These are phyloP conservation scores for Clinocottus analis DNA, from an alignment of 2,113 vertebrate genomes.

Conservation along the genomic window DNA sequence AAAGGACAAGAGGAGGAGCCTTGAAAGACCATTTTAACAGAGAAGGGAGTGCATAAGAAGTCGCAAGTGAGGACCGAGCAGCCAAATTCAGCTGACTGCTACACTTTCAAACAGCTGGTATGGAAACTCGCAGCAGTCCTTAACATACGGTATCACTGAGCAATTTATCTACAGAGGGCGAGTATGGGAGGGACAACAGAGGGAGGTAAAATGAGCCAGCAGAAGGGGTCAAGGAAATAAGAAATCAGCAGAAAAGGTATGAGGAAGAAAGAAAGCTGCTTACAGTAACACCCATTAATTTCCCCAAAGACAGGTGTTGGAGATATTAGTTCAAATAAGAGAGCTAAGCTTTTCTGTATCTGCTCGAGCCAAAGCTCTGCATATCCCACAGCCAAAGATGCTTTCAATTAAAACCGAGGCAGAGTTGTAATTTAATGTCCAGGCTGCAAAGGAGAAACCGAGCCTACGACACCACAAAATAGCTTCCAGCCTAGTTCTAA, in stretches of 20 bases:
- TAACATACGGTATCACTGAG: constrained; percentile 65
- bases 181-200: constrained; percentile 49
- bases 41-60: constrained; percentile 39
- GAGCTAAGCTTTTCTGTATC: constrained; percentile 36
- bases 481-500: constrained; percentile 20
- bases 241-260: constrained; percentile 71
- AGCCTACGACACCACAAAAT: constrained; percentile 40
- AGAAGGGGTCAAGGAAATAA: constrained; percentile 59
- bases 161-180: constrained; percentile 66
- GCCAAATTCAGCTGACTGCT: constrained; percentile 68
- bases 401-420: constrained; percentile 60
- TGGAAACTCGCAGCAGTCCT: constrained; percentile 66
- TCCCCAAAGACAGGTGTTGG: constrained; percentile 70
- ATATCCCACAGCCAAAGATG: constrained; percentile 52
- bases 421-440: constrained; percentile 57
- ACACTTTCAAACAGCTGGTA: constrained; percentile 63
- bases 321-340: constrained; percentile 74
- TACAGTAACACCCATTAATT: constrained; percentile 72
- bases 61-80: constrained; percentile 40
- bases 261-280: constrained; percentile 68
- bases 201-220: constrained; percentile 45
- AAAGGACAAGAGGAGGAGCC: constrained; percentile 31
- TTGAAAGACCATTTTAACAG: constrained; percentile 38
- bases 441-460: constrained; percentile 38
- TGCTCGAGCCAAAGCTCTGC: constrained; percentile 45